Conservation (phyloP, 2,888 invertebrate species). For the Adelphocoris suturalis region DNA sequence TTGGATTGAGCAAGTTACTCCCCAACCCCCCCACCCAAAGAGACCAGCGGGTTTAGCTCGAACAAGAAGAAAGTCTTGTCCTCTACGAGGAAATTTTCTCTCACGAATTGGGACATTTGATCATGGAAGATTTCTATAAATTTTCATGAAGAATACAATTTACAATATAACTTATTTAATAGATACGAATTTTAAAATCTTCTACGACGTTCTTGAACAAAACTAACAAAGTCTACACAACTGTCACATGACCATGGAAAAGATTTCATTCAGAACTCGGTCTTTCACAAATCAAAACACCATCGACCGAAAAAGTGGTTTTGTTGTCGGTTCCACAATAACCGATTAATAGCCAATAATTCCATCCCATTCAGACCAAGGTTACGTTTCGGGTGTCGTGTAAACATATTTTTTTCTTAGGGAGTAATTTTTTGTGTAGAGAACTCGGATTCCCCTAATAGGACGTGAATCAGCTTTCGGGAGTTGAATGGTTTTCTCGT, state of each 20-base stretch:
- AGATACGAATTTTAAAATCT: too few relatives aligned
- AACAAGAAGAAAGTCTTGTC: too few relatives aligned
- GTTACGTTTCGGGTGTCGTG: conserved; percentile 22
- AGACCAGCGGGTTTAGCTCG: too few relatives aligned
- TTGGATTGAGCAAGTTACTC: too few relatives aligned
- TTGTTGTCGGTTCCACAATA: neutral
- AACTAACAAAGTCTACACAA: neutral
- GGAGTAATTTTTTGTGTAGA: neutral
- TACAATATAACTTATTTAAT: too few relatives aligned
- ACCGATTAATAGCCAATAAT: conserved; percentile 39
- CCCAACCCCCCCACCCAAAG: too few relatives aligned
- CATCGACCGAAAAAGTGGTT: neutral
- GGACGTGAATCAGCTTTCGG: conserved; percentile 52
- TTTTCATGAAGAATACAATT: too few relatives aligned
- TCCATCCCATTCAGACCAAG: conserved; percentile 10
- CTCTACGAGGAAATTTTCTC: too few relatives aligned
- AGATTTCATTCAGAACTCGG: conserved; percentile 9
- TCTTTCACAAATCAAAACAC: neutral
- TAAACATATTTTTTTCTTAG: conserved; percentile 54
- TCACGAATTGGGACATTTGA: too few relatives aligned
- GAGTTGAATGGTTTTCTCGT: conserved; percentile 1
- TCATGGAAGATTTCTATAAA: too few relatives aligned
- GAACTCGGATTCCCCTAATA: conserved; percentile 3
- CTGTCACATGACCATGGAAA: neutral
- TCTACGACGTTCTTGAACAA: too few relatives aligned